Evolutionary conservation across 2,797 vertebrate species (phyloP).

Genomic region (Sebastes trivittatus): DNA sequence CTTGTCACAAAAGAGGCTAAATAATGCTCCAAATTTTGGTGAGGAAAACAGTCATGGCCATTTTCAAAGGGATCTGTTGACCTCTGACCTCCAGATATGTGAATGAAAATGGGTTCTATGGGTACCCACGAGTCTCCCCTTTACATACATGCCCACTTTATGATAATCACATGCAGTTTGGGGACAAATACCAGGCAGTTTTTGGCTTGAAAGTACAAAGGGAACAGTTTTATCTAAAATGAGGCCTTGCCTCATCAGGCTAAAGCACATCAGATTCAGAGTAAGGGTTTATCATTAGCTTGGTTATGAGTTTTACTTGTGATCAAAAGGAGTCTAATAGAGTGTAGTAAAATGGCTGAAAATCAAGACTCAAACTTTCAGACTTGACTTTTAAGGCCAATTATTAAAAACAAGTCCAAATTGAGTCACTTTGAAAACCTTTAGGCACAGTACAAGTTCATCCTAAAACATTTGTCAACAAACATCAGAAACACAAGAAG

Average conservation of each 20-base stretch:
- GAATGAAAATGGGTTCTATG: no score
- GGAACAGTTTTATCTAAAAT: neutral
- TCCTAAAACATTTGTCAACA: neutral
- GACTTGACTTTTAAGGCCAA: no score
- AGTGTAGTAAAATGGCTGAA: neutral
- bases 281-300: neutral
- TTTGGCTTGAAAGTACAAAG: neutral
- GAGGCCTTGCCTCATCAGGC: neutral
- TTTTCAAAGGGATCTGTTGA: no score
- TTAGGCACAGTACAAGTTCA: neutral
- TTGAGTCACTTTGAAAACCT: neutral
- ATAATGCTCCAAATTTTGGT: no score
- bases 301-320: neutral
- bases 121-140: no score
- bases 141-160: no score
- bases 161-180: no score
- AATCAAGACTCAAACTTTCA: neutral
- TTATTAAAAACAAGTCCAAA: neutral
- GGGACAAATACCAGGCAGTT: no score
- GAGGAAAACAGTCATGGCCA: no score
- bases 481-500: neutral
- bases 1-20: no score
- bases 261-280: neutral
- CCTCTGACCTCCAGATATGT: no score
- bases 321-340: neutral